Base-by-base conservation (phyloP, 2,888 invertebrate genomes). In the Ischnura elegans region DNA sequence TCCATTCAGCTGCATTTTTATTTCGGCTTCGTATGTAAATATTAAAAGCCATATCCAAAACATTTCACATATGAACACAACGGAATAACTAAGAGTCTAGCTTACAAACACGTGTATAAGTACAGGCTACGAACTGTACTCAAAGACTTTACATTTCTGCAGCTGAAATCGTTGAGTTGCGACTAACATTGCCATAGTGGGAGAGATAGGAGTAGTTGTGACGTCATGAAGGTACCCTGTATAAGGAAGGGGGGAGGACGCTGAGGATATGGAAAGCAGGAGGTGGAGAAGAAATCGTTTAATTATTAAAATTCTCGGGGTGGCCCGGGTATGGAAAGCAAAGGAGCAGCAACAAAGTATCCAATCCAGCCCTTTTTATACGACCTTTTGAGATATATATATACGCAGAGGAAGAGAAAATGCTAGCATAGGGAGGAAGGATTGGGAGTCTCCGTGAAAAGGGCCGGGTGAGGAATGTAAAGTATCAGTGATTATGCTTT, bases 281-380 rank as follows among this genome's bases (percentile, higher is more conserved):
- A 90, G 42, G 61, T 43, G 90, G 51, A 43, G 43, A 43, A 43
- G 25, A 66, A 90, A 90, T 66, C 61, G 90, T n/a, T 90, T 90
- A 90, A 90, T 90, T 90, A 90, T 90, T 90, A 66, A 90, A 66
- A 66, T 61, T 66, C 87, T 21, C 36, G 87, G 55, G 87, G 87
- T 36, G 36, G 76, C 25, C 19, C 21, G 42, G 4, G 90, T 21
- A 36, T 13, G 43, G 36, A 43, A 90, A 36, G 61, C 55, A 61
- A 43, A 51, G 43, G 36, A 10, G 36, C 25, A 25, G 61, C 61
- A 45, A 61, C 90, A 21, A 90, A 90, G 61, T 61, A 66, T 90
- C 61, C 90, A 90, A 90, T 90, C 90, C 66, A 19, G 90, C n/a
- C 76, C 43, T 90, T 55, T n/a, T 90, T 61, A 43, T 61, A 43